Percentiles rank a stretch among this genome's conserved stretches.
phyloP scores from a whole-genome alignment of 2,113 vertebrate genomes.

The Cariama cristata region DNA sequence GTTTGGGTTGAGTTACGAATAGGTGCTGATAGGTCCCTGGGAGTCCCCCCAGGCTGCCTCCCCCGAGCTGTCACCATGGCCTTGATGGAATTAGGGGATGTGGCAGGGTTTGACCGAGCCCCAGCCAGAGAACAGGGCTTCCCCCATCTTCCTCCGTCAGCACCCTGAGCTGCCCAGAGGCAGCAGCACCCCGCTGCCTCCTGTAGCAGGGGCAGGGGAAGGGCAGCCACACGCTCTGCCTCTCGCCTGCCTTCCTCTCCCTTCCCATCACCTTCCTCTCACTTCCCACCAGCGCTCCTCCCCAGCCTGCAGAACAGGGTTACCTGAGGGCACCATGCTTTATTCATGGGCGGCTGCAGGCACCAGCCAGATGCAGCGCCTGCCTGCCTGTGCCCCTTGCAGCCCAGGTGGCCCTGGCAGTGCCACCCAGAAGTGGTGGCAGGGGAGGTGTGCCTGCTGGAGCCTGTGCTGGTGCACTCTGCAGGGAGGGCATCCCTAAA shows the following conservation, averaged over 20 bases:
- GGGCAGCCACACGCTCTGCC: fast-evolving
- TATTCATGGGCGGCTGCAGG: background rate
- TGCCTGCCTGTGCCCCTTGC: background rate
- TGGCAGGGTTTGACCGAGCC: background rate
- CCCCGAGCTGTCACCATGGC: background rate
- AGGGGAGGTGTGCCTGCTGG: background rate
- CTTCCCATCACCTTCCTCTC: background rate
- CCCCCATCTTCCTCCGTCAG: background rate
- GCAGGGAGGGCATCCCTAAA: background rate
- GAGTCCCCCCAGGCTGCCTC: background rate
- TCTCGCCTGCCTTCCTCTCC: background rate
- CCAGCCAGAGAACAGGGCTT: background rate
- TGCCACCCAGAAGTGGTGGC: background rate
- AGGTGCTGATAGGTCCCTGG: background rate
- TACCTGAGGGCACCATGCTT: background rate
- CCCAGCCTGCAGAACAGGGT: background rate
- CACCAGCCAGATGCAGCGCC: background rate
- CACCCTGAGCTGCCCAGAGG: background rate
- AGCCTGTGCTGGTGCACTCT: background rate
- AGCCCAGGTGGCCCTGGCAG: background rate
- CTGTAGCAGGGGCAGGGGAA: background rate
- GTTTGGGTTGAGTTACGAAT: background rate
- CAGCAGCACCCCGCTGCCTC: background rate
- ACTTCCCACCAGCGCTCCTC: background rate
- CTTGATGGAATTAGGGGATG: fast-evolving